These are phyloP conservation scores for Catostomus latipinnis DNA, from an alignment of 2,797 vertebrate genomes.

Conservation along the genomic window DNA sequence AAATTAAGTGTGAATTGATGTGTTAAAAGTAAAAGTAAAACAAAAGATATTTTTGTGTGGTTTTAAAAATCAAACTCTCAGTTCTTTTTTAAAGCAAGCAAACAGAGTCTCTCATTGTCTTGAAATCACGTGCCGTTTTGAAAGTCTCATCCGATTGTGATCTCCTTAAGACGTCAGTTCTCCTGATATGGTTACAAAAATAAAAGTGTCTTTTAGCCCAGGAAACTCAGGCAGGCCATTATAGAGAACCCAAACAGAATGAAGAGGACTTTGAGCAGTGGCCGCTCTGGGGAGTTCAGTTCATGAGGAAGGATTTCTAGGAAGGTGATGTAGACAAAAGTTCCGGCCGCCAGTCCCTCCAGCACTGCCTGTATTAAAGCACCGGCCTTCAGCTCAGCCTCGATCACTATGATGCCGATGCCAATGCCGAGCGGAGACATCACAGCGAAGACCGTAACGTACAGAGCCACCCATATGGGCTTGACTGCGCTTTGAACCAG, in stretches of 20 bases:
- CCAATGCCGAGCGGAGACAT: constrained; percentile 88
- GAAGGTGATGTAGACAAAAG: constrained; percentile 91
- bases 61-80: neutral
- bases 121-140: neutral
- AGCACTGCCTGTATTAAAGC: constrained; percentile 82
- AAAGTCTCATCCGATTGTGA: neutral
- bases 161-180: neutral
- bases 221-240: constrained; percentile 84
- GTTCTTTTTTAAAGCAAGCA: neutral
- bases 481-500: constrained; percentile 79
- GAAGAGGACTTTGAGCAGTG: constrained; percentile 86
- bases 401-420: constrained; percentile 82
- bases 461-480: constrained; percentile 76
- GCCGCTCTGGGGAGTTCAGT: constrained; percentile 80
- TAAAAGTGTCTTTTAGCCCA: constrained; percentile 71
- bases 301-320: constrained; percentile 91
- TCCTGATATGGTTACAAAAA: neutral
- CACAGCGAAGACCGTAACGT: constrained; percentile 81
- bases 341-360: constrained; percentile 87
- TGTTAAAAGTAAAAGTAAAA: neutral
- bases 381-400: constrained; percentile 68
- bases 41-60: neutral
- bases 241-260: constrained; percentile 84
- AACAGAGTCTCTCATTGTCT: neutral
- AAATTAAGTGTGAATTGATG: neutral